Evolutionary conservation across 1,140 invertebrate species (phyloP), one percentile per base, ranked within the genome.

Genomic region (Eriosoma lanigerum): DNA sequence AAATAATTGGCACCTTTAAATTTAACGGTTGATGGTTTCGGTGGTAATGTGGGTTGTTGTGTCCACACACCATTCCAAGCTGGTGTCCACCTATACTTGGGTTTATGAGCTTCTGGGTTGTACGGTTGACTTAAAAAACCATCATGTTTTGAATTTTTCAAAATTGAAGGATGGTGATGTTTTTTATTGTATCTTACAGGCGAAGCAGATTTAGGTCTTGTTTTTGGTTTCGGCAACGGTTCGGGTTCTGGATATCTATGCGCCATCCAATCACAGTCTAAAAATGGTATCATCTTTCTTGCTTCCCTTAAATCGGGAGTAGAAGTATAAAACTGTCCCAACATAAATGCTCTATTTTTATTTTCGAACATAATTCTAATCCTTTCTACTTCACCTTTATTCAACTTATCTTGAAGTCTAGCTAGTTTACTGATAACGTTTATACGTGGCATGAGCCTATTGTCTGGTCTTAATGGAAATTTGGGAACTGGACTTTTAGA

Each of bases 341-440:
- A 85, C 44, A 82, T 54, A 24, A 81, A 82, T 21, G 68, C 72
- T n/a, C 80, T 24, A 29, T 81, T 72, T 24, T 87, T 84, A 0
- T 85, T 86, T 80, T 92, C 91, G 83, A 94, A 94, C 83, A 91
- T 90, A 52, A 89, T 87, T 52, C 90, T 88, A 80, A 94, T 88
- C 32, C 90, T 89, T 82, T 90, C 88, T 5, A 92, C 91, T 85
- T 90, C 90, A 1, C 91, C 91, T 24, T 68, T 81, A 48, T 52
- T 58, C 24, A 76, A 29, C 19, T 84, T 82, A 4, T 76, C 54
- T 19, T 88, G 88, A 52, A 95, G 85, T 6, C 89, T 88, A 0
- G 92, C 93, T 29, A 92, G 90, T 86, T 94, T 94, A 83, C 93
- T 94, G 82, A 95, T 95, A 1, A 95, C 90, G 84, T 96, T 94